A percentile compares a stretch with the other conserved stretches of the same genome.
Conservation (phyloP, 2,888 invertebrate species). For the Crematogaster levior region DNA sequence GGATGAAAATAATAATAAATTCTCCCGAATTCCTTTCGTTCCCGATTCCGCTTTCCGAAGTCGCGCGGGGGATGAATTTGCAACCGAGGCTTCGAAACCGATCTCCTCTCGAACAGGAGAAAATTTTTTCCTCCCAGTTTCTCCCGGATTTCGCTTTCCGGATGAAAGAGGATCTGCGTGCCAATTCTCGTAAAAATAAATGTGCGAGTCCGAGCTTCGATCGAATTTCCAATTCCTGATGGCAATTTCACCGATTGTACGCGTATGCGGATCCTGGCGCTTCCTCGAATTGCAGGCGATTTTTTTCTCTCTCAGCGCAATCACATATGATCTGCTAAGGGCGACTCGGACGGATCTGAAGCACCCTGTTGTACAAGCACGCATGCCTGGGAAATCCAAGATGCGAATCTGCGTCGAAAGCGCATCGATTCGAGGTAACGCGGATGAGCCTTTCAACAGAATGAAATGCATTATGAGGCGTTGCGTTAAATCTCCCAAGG, state of each 20-base stretch:
- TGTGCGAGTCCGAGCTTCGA: neutral
- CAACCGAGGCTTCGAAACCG: neutral
- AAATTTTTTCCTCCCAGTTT: neutral
- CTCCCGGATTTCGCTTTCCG: neutral
- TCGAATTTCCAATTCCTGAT: neutral
- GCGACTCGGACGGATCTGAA: too few relatives aligned
- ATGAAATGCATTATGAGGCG: slow-evolving; percentile 23
- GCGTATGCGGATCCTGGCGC: neutral
- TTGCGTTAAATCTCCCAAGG: slow-evolving; percentile 13
- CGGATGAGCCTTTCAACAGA: slow-evolving; percentile 35
- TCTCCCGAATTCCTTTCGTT: neutral
- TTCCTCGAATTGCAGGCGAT: neutral
- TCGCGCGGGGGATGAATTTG: neutral
- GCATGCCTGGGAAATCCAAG: slow-evolving; percentile 30
- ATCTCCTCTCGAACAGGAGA: neutral
- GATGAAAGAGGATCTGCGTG: neutral
- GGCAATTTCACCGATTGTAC: neutral
- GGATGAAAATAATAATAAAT: neutral
- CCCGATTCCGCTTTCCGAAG: neutral
- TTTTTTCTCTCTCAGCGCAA: neutral
- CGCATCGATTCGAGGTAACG: slow-evolving; percentile 25
- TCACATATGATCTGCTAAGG: neutral
- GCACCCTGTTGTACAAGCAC: neutral
- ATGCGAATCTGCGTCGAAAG: slow-evolving; percentile 4
- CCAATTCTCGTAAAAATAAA: slow-evolving; percentile 25